Base-by-base conservation (phyloP, 2,113 vertebrate species). In the Romanogobio albipinnatus region DNA sequence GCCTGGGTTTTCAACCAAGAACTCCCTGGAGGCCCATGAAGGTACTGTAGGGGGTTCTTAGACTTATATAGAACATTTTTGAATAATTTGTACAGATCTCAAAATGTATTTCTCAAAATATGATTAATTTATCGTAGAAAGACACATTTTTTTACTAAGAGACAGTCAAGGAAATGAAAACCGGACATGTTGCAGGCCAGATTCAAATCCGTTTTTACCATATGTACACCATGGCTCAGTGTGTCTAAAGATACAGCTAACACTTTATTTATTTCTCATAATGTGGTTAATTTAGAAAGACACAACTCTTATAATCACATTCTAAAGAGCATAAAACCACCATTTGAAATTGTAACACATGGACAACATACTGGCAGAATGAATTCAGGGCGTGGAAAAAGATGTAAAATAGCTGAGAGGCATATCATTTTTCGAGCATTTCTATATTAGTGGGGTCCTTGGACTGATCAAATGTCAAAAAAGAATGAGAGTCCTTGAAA, bases 191-290 rank as follows among this genome's bases (percentile, higher is more conserved):
- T 58, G 75, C 51, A 59, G n/a, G 22, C 14, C 14, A 62, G 36
- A 79, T 62, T 45, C 43, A 3, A 62, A 47, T 24, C 77, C 1
- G n/a, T 45, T 14, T 62, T 24, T 19, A n/a, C 58, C 58, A 47
- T n/a, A 26, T 97, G 36, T 62, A 4, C 56, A 79, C 22, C 76
- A 39, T 15, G 56, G n/a, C 7, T 61, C 36, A 26, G 13, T 6
- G 13, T 47, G 8, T 47, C n/a, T 62, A 77, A 5, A 58, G 33
- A 4, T 70, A 39, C 8, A 10, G 66, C 8, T 39, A 17, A 70
- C 33, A 10, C 36, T 39, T 39, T 39, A 39, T 39, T 39, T 7
- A 39, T 39, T 7, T 39, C 39, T 39, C 39, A 39, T 7, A 39
- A 39, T 7, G 6, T 39, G 39, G 39, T 39, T 39, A 39, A 39